phyloP scores from a whole-genome alignment of 1,140 invertebrate genomes.

The Eriocheir sinensis region DNA sequence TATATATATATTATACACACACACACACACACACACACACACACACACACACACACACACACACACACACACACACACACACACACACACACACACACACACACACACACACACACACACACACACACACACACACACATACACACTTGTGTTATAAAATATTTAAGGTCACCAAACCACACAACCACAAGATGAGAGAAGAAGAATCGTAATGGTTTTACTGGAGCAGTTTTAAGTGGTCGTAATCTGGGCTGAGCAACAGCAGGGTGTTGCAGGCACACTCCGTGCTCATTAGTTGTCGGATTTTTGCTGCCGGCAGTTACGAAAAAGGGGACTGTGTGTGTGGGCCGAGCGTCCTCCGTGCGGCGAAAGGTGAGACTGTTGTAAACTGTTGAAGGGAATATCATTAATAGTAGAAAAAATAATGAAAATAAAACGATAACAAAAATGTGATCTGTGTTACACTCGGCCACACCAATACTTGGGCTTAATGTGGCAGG shows the following conservation, averaged over 20 bases:
- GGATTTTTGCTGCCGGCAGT: background rate
- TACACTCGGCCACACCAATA: too few species aligned
- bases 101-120: too few species aligned
- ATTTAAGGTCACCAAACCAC: background rate
- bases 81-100: too few species aligned
- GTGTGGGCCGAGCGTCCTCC: too few species aligned
- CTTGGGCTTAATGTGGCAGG: too few species aligned
- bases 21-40: too few species aligned
- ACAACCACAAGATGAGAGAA: background rate
- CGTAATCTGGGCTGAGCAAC: background rate
- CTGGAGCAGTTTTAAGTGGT: background rate
- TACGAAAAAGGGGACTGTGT: background rate
- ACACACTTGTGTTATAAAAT: background rate
- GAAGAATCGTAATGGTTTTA: background rate
- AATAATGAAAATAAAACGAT: background rate
- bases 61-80: background rate
- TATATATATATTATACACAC: constrained; percentile 54
- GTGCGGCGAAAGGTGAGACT: too few species aligned
- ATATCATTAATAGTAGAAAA: background rate
- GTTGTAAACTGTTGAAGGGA: background rate
- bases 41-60: background rate
- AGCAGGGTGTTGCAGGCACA: background rate
- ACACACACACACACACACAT: background rate
- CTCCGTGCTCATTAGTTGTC: background rate
- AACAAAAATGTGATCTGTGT: background rate